These are phyloP conservation scores for Laticauda laticaudata DNA, from an alignment of 2,113 vertebrate species.

Conservation along the genomic window DNA sequence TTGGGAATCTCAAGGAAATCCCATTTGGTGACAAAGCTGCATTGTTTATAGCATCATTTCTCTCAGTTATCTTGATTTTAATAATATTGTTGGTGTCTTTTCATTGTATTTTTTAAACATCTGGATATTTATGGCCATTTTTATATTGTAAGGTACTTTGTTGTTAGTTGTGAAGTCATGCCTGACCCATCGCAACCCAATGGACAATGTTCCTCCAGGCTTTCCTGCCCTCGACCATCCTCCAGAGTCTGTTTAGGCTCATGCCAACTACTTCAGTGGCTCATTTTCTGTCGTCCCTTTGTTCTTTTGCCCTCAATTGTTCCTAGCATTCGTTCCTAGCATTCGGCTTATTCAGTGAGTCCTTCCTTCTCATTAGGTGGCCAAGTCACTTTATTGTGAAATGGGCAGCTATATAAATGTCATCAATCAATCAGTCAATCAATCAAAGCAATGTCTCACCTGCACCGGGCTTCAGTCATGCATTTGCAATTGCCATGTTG, in stretches of 20 bases:
- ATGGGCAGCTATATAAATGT: background rate
- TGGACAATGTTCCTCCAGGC: too few species aligned
- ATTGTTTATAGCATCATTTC: background rate
- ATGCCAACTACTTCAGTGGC: too few species aligned
- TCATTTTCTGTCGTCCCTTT: too few species aligned
- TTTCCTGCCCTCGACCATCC: too few species aligned
- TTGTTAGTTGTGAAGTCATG: too few species aligned
- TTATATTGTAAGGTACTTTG: background rate
- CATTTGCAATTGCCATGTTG: background rate
- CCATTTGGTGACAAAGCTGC: background rate
- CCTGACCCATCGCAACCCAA: too few species aligned
- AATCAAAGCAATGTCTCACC: background rate
- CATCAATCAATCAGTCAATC: background rate
- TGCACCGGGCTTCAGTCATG: background rate
- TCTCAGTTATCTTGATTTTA: background rate
- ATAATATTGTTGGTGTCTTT: background rate
- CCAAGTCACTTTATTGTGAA: background rate
- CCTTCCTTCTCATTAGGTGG: too few species aligned
- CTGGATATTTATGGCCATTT: background rate
- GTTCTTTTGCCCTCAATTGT: too few species aligned
- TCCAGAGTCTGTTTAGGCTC: too few species aligned
- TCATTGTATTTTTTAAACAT: background rate
- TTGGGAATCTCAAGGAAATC: background rate
- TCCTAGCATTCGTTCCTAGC: too few species aligned
- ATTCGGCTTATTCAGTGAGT: too few species aligned